A percentile compares a stretch with the other conserved stretches of the same genome.
phyloP scores from a whole-genome alignment of 2,888 invertebrate species.

The Arenicola marina region DNA sequence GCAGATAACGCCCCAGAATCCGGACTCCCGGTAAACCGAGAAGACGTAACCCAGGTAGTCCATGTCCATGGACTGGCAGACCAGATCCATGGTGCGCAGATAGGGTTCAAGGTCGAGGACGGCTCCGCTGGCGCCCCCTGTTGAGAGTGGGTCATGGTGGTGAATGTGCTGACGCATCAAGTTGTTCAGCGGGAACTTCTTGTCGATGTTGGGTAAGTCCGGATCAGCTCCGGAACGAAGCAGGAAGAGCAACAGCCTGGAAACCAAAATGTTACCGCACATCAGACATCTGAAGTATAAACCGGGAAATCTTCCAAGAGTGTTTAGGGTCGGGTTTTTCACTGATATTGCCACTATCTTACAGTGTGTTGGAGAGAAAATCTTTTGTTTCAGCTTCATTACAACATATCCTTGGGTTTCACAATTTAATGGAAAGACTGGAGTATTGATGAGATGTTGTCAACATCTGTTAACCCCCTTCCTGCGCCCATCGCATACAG shows the following conservation, averaged over 20 bases:
- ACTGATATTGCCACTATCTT: no score
- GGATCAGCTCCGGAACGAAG: conserved; percentile 17
- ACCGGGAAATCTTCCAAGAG: no score
- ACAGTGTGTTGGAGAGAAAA: no score
- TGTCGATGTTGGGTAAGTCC: conserved; percentile 1
- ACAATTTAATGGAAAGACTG: no score
- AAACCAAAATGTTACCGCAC: no score
- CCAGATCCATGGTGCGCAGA: background rate
- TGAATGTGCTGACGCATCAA: conserved; percentile 10
- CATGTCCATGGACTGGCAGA: conserved; percentile 8
- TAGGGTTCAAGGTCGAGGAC: background rate
- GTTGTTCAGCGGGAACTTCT: conserved; percentile 2
- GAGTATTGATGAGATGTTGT: no score
- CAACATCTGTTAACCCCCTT: no score
- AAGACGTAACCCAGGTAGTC: conserved; percentile 2
- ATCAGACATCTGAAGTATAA: no score
- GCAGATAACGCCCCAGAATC: conserved; percentile 14
- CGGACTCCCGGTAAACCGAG: conserved; percentile 2
- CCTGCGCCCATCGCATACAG: no score
- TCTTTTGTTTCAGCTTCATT: no score
- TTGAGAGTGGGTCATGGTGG: conserved; percentile 12
- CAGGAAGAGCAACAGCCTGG: conserved; percentile 7
- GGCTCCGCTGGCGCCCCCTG: background rate
- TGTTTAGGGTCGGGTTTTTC: no score
- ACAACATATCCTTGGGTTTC: no score